These are phyloP conservation scores for Epizoanthus scotinus DNA, from an alignment of 92 coral and sea anemone species.

Conservation along the genomic window DNA sequence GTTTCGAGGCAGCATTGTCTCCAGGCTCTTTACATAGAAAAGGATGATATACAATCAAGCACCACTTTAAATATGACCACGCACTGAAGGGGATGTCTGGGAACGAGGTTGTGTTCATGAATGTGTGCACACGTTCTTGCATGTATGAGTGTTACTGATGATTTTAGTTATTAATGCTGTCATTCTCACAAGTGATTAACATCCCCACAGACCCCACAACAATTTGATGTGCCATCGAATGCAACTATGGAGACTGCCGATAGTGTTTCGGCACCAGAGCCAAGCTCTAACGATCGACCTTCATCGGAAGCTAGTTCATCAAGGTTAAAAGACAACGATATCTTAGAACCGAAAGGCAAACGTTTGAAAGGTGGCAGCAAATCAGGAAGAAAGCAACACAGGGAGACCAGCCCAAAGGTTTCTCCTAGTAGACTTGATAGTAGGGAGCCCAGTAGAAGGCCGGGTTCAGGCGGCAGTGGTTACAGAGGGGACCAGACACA, in stretches of 20 bases:
- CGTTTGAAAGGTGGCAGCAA: not conserved
- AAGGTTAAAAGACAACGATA: not conserved
- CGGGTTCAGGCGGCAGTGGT: not conserved
- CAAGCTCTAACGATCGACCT: not conserved
- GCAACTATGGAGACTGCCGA: not conserved
- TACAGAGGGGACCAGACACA: not conserved
- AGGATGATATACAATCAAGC: too few relatives aligned
- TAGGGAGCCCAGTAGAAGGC: not conserved
- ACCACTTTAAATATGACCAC: too few relatives aligned
- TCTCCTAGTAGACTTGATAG: not conserved
- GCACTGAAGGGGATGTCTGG: too few relatives aligned
- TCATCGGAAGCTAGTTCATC: constrained; percentile 5
- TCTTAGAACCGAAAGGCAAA: constrained; percentile 6
- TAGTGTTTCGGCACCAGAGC: not conserved
- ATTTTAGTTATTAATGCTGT: not conserved
- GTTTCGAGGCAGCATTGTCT: too few relatives aligned
- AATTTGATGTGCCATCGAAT: not conserved
- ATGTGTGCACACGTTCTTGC: too few relatives aligned
- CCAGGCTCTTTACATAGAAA: too few relatives aligned
- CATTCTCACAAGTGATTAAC: not conserved
- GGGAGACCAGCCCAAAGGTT: not conserved
- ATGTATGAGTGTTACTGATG: too few relatives aligned
- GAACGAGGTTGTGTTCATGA: too few relatives aligned
- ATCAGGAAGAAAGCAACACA: constrained; percentile 8
- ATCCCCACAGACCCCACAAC: constrained; percentile 12